phyloP scores from a whole-genome alignment of 2,113 vertebrate species.

The Leucoraja erinaceus region DNA sequence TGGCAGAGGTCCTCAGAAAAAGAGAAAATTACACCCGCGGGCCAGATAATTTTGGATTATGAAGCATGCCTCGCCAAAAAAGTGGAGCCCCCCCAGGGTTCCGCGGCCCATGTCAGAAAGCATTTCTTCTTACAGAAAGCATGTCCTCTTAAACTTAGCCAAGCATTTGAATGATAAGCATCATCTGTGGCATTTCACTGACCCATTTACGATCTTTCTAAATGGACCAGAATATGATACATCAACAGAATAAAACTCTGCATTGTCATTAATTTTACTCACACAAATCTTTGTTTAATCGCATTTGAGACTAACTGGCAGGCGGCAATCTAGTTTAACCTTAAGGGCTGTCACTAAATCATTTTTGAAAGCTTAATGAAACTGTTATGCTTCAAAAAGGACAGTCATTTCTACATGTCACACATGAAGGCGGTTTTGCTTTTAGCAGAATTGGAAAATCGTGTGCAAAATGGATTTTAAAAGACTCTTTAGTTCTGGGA shows the following conservation, averaged over 20 bases:
- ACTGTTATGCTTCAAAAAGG: background rate
- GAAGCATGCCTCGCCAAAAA: too few relatives aligned
- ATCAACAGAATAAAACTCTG: background rate
- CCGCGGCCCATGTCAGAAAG: too few relatives aligned
- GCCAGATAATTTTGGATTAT: too few relatives aligned
- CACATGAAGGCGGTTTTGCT: background rate
- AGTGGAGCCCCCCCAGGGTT: too few relatives aligned
- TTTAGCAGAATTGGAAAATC: conserved; percentile 2
- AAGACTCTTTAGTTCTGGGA: background rate
- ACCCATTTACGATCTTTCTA: background rate
- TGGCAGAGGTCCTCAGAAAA: too few relatives aligned
- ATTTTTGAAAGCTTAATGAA: background rate
- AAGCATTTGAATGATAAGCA: background rate
- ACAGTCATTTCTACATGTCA: background rate
- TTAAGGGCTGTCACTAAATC: background rate
- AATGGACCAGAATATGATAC: background rate
- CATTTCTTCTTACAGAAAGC: too few relatives aligned
- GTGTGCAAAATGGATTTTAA: background rate
- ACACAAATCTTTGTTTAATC: background rate
- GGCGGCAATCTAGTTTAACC: background rate
- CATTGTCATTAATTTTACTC: background rate
- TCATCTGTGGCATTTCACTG: background rate
- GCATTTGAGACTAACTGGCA: background rate
- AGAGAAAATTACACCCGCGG: too few relatives aligned
- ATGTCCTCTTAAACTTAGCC: background rate